Base-by-base conservation (phyloP, 1,140 invertebrate genomes). In the Archegozetes longisetosus region DNA sequence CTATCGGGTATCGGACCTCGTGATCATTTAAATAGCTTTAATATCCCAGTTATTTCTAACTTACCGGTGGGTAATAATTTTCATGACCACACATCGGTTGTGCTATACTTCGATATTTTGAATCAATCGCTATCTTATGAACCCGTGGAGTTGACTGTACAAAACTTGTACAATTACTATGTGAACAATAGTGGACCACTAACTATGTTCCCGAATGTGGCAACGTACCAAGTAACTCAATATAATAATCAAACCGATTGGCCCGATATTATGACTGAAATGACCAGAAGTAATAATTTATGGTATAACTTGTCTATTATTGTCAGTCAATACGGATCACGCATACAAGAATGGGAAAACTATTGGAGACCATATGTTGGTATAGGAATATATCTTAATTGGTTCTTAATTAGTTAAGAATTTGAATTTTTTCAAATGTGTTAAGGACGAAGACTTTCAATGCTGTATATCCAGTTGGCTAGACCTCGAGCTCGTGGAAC, bases 1-100 rank as follows among this genome's bases (percentile, higher is more conserved):
- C 66, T 85, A 1, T 84, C 82, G 23, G 84, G 84, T 17, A 78
- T 86, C 40, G 84, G 84, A 24, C 82, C 82, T 0, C 77, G 69
- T 24, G 71, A 79, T 47, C 83, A 89, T 69, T 72, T 90, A 3
- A 29, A 65, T 17, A 20, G 22, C 2, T 25, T 63, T 4, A 53
- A 53, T 40, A 64, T 63, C 13, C 54, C 53, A 2, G 14, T 55
- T 14, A 58, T 67, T 2, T 17, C 58, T 1, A 69, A 75, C 49
- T 63, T 75, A 2, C 73, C 74, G 0, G 74, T 75, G 12, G 74
- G 74, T 0, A 64, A 72, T 40, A 74, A 74, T 59, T 65, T 75
- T 4, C 70, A 73, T 58, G 62, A 63, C 40, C 62, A 63, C n/a
- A 46, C 25, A 22, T 57, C 22, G 12, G 25, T 47, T 4, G 40